Base-by-base conservation (phyloP, 2,113 vertebrate species). In the Gnathonemus longibarbis region DNA sequence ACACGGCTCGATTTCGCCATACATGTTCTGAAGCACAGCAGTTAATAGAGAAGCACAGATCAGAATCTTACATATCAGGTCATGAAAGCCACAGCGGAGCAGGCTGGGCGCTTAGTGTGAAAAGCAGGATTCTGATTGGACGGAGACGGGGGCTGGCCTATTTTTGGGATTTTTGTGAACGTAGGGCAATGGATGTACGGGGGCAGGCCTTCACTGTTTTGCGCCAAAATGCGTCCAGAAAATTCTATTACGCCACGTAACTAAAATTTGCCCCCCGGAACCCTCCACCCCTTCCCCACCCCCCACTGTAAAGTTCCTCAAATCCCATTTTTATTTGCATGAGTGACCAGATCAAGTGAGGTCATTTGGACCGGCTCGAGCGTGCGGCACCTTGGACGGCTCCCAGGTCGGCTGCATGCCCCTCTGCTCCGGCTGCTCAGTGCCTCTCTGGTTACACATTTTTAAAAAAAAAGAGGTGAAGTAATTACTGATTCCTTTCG, bases 381-480 rank as follows among this genome's bases (percentile, higher is more conserved):
- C 39, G 27, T 42, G 35, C 21, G 4, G 50, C 35, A n/a, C 49
- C 35, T 77, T 10, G 24, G 80, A 11, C 48, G 45, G 15, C 88
- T 66, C 45, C 91, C 92, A 92, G 49, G 0, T 31, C 2, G 3
- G 84, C 85, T 17, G 24, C 5, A 17, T 87, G 88, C 90, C 89
- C 89, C 74, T 17, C 66, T 10, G 27, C 86, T 88, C 89, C 88
- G 6, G 88, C 87, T 93, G 92, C 91, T 80, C 94, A 95, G 95
- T 94, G 92, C 95, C 94, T 95, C 93, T 90, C 89, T 93, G 93
- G 93, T 92, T 90, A 91, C 84, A 89, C 49, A 0, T 1, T 91
- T 91, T 89, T 52, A 15, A 89, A 87, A 42, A 90, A 85, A 84
- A 48, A 84, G 24, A 48, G 84, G 45, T 49, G 42, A 50, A 86